phyloP scores from a whole-genome alignment of 2,888 invertebrate species.

The Axea sp. region DNA sequence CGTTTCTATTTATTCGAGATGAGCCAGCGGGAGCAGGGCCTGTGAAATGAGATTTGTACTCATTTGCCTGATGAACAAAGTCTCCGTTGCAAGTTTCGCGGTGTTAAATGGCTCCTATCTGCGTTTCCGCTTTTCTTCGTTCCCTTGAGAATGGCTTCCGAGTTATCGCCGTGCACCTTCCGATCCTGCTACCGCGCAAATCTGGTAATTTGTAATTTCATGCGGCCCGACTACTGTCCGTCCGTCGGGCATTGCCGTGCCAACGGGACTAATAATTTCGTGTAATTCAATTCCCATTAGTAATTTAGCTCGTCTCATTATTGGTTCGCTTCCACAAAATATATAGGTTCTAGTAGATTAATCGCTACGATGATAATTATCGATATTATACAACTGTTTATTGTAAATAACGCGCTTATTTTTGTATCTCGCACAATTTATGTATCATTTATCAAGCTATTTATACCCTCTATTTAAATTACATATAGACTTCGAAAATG shows the following conservation, averaged over 20 bases:
- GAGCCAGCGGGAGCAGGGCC: constrained; percentile 52
- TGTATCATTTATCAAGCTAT: constrained; percentile 23
- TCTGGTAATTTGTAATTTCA: constrained; percentile 67
- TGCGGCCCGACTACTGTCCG: constrained; percentile 63
- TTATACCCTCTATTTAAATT: constrained; percentile 23
- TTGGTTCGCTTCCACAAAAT: constrained; percentile 52
- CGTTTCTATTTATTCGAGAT: constrained; percentile 69
- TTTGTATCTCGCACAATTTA: constrained; percentile 19
- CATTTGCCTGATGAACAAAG: constrained; percentile 72
- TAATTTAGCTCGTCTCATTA: constrained; percentile 62
- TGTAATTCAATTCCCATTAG: constrained; percentile 68
- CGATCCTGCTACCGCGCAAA: constrained; percentile 58
- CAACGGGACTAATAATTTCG: constrained; percentile 65
- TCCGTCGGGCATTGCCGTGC: constrained; percentile 62
- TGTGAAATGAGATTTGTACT: constrained; percentile 69
- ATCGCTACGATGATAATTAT: constrained; percentile 54
- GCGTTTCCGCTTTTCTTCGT: constrained; percentile 58
- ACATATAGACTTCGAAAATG: constrained; percentile 10
- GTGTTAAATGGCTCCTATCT: constrained; percentile 67
- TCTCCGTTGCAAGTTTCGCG: constrained; percentile 64
- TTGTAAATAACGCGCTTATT: constrained; percentile 29
- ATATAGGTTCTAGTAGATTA: constrained; percentile 52
- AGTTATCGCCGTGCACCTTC: constrained; percentile 58
- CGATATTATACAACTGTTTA: constrained; percentile 49
- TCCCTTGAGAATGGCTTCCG: constrained; percentile 54